A percentile compares a stretch with the other conserved stretches of the same genome.
phyloP scores from a whole-genome alignment of 2,113 vertebrate species.

The Sclerurus mexicanus region DNA sequence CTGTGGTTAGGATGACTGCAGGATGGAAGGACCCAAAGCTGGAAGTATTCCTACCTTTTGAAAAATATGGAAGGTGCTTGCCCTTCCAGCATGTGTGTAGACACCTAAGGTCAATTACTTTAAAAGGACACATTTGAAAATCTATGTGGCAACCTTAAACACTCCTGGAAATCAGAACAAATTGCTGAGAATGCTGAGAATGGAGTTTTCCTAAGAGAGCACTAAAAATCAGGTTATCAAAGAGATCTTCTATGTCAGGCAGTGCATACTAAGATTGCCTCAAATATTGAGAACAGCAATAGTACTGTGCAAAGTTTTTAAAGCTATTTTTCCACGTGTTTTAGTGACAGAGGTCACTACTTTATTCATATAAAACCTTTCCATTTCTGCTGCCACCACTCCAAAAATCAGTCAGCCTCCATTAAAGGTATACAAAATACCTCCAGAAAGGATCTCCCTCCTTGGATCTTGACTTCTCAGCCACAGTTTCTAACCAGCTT shows the following conservation, averaged over 20 bases:
- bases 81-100: not conserved
- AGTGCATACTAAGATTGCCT: not conserved
- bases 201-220: not conserved
- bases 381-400: not conserved
- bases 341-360: not conserved
- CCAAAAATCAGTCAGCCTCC: not conserved
- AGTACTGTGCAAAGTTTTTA: not conserved
- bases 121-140: not conserved
- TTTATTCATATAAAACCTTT: not conserved
- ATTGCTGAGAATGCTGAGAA: not conserved
- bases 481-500: constrained; percentile 68
- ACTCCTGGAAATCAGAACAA: not conserved
- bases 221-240: not conserved
- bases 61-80: not conserved
- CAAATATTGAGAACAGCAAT: not conserved
- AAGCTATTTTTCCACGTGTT: not conserved
- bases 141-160: not conserved
- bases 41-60: not conserved
- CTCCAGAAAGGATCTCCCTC: constrained; percentile 73
- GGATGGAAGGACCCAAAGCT: not conserved
- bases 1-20: not conserved
- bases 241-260: not conserved
- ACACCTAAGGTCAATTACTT: not conserved
- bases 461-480: constrained; percentile 68
- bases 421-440: constrained; percentile 14